Percentiles rank a stretch among this genome's conserved stretches.
Evolutionary conservation across 2,888 invertebrate species (phyloP).

Genomic region (Mylabris sibirica): DNA sequence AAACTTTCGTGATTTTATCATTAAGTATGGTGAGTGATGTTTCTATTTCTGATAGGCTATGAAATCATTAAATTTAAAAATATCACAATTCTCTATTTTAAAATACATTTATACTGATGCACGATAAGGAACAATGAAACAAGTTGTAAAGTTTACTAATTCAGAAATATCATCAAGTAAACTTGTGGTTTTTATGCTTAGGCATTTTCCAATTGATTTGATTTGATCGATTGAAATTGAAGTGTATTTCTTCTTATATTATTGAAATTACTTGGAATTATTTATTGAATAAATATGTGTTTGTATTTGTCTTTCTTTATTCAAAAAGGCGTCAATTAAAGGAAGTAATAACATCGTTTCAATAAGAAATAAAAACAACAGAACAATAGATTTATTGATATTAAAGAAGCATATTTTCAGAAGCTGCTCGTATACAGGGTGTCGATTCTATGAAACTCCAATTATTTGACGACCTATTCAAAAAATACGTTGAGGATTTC

Average conservation of each 20-base stretch:
- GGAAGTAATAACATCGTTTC: background rate
- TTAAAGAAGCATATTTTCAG: background rate
- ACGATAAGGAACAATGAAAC: background rate
- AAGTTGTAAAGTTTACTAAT: background rate
- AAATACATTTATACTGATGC: background rate
- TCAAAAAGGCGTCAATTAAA: background rate
- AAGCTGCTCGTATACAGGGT: too few relatives aligned
- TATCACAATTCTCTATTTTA: background rate
- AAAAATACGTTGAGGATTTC: too few relatives aligned
- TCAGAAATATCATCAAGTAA: background rate
- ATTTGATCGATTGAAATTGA: background rate
- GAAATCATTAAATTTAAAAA: background rate
- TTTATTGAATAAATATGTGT: background rate
- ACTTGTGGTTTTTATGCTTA: background rate
- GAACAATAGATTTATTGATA: conserved; percentile 8
- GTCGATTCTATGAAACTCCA: too few relatives aligned
- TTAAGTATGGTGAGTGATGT: background rate
- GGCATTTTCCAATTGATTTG: background rate
- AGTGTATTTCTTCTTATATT: background rate
- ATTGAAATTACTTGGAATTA: background rate
- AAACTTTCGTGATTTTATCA: background rate
- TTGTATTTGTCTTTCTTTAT: background rate
- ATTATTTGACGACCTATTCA: too few relatives aligned
- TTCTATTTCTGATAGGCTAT: background rate
- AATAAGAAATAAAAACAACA: background rate